Base-by-base conservation (phyloP, 1,140 invertebrate species). In the Phymorhynchus buccinoides region DNA sequence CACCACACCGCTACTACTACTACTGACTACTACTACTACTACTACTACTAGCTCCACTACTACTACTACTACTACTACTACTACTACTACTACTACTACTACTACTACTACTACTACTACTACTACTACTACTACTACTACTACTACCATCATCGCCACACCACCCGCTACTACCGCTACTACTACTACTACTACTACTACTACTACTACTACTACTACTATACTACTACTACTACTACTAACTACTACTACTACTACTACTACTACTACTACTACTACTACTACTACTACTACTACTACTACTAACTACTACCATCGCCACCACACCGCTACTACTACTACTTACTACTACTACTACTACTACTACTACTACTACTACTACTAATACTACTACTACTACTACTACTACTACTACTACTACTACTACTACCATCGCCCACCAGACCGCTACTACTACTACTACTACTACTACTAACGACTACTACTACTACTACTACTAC, bases 231-330 rank as follows among this genome's bases (percentile, higher is more conserved):
- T n/a, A n/a, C n/a, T n/a, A n/a, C n/a, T n/a, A n/a, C n/a, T n/a
- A n/a, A n/a, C n/a, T n/a, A n/a, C n/a, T n/a, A n/a, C n/a, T n/a
- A n/a, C n/a, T n/a, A n/a, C n/a, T n/a, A n/a, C n/a, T 86, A 86
- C 85, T 86, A 73, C 85, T 86, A 86, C 85, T 86, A 86, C 85
- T 86, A 73, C 85, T 86, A 86, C 85, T 86, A 86, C 85, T 86
- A 86, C 85, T 86, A 86, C 85, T 86, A 86, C 85, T 86, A 86
- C 84, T 86, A 86, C 85, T 86, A 86, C 85, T 86, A n/a, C n/a
- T n/a, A n/a, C n/a, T n/a, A n/a, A n/a, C n/a, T n/a, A n/a, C n/a
- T n/a, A n/a, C n/a, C n/a, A n/a, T n/a, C n/a, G n/a, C n/a, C n/a
- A n/a, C n/a, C n/a, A n/a, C n/a, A n/a, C n/a, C n/a, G n/a, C n/a